Percentiles rank a stretch among this genome's conserved stretches.
phyloP scores from a whole-genome alignment of 2,113 vertebrate genomes.

The Bos taurus region DNA sequence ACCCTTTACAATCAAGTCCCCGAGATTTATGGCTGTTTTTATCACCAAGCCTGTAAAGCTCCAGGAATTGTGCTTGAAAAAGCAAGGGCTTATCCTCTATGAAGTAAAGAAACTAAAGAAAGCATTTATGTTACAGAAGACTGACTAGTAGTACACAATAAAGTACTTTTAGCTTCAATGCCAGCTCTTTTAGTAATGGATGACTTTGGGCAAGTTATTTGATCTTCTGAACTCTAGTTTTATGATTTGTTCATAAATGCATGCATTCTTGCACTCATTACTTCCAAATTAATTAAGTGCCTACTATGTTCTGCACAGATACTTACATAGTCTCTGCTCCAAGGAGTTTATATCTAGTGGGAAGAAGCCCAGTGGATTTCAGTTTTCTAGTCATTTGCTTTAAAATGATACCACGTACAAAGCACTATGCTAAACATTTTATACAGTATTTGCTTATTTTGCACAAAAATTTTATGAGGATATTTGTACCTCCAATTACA shows the following conservation, averaged over 20 bases:
- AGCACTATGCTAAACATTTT: neutral
- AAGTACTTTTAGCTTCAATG: neutral
- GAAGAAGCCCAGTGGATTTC: neutral
- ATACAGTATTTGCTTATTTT: neutral
- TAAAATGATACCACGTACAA: neutral
- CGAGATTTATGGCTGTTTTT: conserved; percentile 51
- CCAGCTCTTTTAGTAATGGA: neutral
- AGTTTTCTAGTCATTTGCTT: neutral
- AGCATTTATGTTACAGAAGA: neutral
- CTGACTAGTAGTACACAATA: neutral
- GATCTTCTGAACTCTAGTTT: neutral
- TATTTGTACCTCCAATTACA: neutral
- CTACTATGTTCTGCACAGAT: neutral
- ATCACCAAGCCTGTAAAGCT: conserved; percentile 24
- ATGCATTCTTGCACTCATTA: neutral
- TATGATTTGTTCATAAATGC: neutral
- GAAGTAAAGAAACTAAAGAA: conserved; percentile 27
- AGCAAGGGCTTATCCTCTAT: neutral
- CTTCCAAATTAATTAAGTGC: neutral
- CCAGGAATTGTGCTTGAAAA: conserved; percentile 24
- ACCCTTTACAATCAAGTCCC: conserved; percentile 42
- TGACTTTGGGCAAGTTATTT: neutral
- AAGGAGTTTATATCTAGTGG: neutral
- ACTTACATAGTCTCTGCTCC: neutral
- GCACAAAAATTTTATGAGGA: neutral